Evolutionary conservation across 2,888 invertebrate genomes (phyloP), one percentile per base, ranked within the genome.

Genomic region (Drosophila niveifrons): DNA sequence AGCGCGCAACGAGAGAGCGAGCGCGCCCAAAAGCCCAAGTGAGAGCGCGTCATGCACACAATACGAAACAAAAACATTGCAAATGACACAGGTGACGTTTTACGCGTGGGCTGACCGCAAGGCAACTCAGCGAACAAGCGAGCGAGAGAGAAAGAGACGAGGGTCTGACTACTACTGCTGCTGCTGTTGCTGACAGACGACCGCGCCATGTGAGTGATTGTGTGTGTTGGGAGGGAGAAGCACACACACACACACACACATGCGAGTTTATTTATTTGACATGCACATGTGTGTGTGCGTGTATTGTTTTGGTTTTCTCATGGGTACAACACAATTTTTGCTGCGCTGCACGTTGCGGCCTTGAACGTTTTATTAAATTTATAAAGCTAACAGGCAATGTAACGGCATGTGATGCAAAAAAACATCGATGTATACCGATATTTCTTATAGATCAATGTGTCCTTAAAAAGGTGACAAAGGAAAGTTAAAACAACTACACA

Each of bases 11-110:
- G 9, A 28, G 29, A 29, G 53, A n/a, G 63, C 53, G 15, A 28
- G 61, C 4, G 51, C 41, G n/a, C 36, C 36, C 36, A 39, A 18
- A 31, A 9, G 31, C 10, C 31, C 31, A 10, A 47, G 34, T 61
- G 61, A 64, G 67, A 64, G 52, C 36, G 39, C 48, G 43, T 44
- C 44, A 43, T 29, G 15, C 39, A 39, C 39, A 39, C 17, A 51
- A 62, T 52, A 56, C 62, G 76, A 79, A 72, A 78, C 57, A 85
- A 88, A 88, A 88, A 86, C 87, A 83, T 82, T 83, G 88, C 88
- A 80, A 83, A 75, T 82, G 81, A 83, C 88, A 83, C 88, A 83
- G 88, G 88, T 83, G 83, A 88, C 83, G 83, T 88, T 82, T 80
- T 36, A 65, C 67, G 75, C 75, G 77, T 77, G 76, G 75, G 76